phyloP scores from a whole-genome alignment of 2,113 vertebrate species.

The Oceanites oceanicus region DNA sequence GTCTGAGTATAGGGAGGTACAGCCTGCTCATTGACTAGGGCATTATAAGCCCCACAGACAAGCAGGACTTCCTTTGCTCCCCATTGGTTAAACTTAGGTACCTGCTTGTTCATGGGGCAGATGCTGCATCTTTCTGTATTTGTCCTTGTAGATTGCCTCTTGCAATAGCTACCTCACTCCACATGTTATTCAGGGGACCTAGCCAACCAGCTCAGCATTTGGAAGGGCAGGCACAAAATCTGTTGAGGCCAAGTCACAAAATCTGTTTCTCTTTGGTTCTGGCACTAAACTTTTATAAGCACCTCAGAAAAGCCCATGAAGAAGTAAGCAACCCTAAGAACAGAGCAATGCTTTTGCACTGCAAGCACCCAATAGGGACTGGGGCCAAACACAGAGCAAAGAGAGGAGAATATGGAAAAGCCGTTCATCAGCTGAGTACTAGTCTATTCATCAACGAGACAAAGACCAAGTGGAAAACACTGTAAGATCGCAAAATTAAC shows the following conservation, averaged over 20 bases:
- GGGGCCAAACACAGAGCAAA: not conserved
- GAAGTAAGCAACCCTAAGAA: not conserved
- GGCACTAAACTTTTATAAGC: not conserved
- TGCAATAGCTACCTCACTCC: not conserved
- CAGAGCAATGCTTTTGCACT: not conserved
- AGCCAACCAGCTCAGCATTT: not conserved
- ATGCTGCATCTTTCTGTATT: not conserved
- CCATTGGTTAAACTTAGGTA: not conserved
- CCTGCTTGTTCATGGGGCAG: fast-evolving
- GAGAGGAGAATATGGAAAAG: not conserved
- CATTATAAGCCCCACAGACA: not conserved
- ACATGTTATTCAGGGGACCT: not conserved
- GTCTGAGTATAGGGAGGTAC: not conserved
- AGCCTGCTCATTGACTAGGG: not conserved
- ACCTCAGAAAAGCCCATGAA: not conserved
- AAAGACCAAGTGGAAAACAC: not conserved
- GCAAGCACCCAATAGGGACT: not conserved
- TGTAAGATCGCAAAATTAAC: not conserved
- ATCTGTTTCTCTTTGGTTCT: not conserved
- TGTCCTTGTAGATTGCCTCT: not conserved
- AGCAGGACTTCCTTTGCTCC: not conserved
- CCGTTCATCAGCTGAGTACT: not conserved
- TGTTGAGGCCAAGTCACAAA: not conserved
- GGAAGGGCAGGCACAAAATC: not conserved
- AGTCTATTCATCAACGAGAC: not conserved